Conservation (phyloP, 2,113 vertebrate genomes). For the Epinephelus lanceolatus region DNA sequence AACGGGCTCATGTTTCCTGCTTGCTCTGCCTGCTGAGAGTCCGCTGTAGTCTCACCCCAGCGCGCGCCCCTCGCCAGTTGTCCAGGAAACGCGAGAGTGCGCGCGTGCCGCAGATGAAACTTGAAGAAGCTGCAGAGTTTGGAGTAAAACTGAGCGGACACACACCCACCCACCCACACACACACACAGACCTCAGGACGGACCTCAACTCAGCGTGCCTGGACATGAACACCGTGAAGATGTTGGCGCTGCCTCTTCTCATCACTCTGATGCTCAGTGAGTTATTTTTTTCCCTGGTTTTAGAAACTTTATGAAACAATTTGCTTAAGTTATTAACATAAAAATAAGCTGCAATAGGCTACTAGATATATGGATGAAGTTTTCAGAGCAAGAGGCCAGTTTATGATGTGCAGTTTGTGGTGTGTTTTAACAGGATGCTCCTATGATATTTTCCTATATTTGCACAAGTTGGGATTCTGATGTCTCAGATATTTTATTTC, state of each 20-base stretch:
- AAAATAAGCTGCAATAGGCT: neutral
- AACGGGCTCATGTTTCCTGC: constrained; percentile 6
- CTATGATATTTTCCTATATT: neutral
- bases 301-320: neutral
- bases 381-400: neutral
- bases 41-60: neutral
- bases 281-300: constrained; percentile 14
- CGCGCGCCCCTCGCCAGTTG: constrained; percentile 44
- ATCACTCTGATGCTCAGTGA: constrained; percentile 71
- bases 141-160: constrained; percentile 5
- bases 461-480: neutral
- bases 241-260: constrained; percentile 65
- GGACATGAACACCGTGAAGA: constrained; percentile 41
- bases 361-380: neutral
- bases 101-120: constrained; percentile 34
- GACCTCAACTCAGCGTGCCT: neutral
- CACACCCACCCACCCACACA: constrained; percentile 1
- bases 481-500: neutral
- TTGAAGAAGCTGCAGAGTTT: constrained; percentile 48
- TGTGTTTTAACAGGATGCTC: neutral
- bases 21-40: neutral
- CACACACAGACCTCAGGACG: constrained; percentile 10
- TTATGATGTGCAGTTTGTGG: neutral
- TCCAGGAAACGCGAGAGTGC: constrained; percentile 1
- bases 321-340: neutral